phyloP scores from a whole-genome alignment of 1,140 invertebrate genomes.

The Mizuhopecten yessoensis region DNA sequence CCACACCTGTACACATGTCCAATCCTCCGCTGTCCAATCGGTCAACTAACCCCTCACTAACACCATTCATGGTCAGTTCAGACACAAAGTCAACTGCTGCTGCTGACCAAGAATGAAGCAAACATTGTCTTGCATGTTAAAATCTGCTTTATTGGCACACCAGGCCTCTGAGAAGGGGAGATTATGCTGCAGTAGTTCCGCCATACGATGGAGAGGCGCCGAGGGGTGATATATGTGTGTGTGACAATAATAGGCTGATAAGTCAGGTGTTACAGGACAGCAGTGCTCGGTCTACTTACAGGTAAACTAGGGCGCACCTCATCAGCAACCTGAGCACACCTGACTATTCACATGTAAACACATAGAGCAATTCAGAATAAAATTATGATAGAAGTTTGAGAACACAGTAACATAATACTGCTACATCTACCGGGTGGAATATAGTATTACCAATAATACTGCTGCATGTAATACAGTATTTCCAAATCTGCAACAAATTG shows the following conservation, averaged over 20 bases:
- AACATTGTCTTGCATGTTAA: neutral
- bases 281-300: too few relatives aligned
- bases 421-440: too few relatives aligned
- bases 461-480: neutral
- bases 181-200: constrained; percentile 25
- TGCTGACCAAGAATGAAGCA: neutral
- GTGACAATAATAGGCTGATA: neutral
- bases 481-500: neutral
- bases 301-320: neutral
- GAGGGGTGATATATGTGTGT: neutral
- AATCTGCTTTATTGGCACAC: constrained; percentile 18
- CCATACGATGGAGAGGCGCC: constrained; percentile 1
- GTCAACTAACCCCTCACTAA: neutral
- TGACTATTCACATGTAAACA: neutral
- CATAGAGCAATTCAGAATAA: neutral
- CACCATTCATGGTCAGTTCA: constrained; percentile 24
- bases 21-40: neutral
- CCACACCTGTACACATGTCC: constrained; percentile 30
- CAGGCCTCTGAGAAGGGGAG: neutral
- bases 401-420: neutral
- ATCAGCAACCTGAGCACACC: neutral
- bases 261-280: neutral
- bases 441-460: neutral
- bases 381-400: neutral
- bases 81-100: neutral